These are phyloP conservation scores for Psylliodes chrysocephalus DNA, from an alignment of 2,888 invertebrate species.

Conservation along the genomic window DNA sequence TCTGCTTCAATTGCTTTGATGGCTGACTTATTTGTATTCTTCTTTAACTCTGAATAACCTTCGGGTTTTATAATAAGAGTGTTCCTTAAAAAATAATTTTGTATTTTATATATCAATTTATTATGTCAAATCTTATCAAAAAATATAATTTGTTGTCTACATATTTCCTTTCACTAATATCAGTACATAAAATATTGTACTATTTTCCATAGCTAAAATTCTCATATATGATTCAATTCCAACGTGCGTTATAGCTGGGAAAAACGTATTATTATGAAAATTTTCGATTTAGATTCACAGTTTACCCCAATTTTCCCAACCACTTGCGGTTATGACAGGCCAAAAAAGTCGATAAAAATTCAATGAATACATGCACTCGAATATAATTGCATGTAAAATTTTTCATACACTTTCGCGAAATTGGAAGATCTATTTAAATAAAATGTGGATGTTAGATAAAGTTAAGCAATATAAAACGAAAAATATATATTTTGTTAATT, in stretches of 20 bases:
- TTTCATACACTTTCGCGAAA: slow-evolving; percentile 26
- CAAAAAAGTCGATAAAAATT: slow-evolving; percentile 33
- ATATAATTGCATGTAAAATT: slow-evolving; percentile 38
- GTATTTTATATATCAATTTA: too few species aligned
- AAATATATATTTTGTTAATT: background rate
- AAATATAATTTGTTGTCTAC: too few species aligned
- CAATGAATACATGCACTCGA: slow-evolving; percentile 39
- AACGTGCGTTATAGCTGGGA: slow-evolving; percentile 27
- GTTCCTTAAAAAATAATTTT: too few species aligned
- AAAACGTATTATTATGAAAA: slow-evolving; percentile 54
- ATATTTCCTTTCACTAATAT: too few species aligned
- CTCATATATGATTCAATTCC: background rate
- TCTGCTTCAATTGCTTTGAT: too few species aligned
- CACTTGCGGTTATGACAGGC: slow-evolving; percentile 49
- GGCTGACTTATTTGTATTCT: too few species aligned
- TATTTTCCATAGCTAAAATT: background rate
- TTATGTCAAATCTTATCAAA: too few species aligned
- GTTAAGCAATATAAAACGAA: background rate
- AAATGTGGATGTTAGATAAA: background rate
- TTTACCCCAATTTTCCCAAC: slow-evolving; percentile 51
- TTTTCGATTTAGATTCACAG: slow-evolving; percentile 56
- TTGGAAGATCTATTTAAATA: background rate
- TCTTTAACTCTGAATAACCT: too few species aligned
- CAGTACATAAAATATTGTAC: background rate
- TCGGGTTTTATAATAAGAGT: too few species aligned